These are phyloP conservation scores for Variabilichromis moorii DNA, from an alignment of 2,113 vertebrate species.

Conservation along the genomic window DNA sequence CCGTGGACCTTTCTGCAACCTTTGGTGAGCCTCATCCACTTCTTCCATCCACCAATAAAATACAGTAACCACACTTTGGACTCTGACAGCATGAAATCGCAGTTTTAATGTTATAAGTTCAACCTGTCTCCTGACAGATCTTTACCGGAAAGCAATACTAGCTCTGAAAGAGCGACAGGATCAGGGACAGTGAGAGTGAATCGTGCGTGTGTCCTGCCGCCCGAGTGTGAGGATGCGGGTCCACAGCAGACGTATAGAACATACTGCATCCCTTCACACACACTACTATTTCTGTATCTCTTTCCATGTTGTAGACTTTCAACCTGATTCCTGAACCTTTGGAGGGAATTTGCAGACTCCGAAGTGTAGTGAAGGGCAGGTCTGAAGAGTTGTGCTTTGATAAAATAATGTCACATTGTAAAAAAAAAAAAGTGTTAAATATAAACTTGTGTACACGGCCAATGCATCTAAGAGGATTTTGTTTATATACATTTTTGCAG, in stretches of 20 bases:
- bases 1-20: conserved; percentile 74
- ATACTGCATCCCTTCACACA: neutral
- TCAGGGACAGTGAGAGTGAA: conserved; percentile 46
- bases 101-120: neutral
- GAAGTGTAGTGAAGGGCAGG: conserved; percentile 28
- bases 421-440: neutral
- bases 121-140: conserved; percentile 60
- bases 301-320: neutral
- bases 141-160: conserved; percentile 83
- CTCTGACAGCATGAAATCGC: neutral
- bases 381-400: neutral
- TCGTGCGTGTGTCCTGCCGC: neutral
- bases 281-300: neutral
- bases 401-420: neutral
- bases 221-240: neutral
- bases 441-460: neutral
- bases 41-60: neutral
- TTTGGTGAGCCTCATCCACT: conserved; percentile 70
- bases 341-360: neutral
- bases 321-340: conserved; percentile 3
- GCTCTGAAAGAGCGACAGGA: conserved; percentile 81
- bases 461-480: neutral
- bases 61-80: neutral
- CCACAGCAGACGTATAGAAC: neutral
- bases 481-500: neutral